Conservation (phyloP, 2,797 vertebrate genomes). For the Philypnodon macrostomus region DNA sequence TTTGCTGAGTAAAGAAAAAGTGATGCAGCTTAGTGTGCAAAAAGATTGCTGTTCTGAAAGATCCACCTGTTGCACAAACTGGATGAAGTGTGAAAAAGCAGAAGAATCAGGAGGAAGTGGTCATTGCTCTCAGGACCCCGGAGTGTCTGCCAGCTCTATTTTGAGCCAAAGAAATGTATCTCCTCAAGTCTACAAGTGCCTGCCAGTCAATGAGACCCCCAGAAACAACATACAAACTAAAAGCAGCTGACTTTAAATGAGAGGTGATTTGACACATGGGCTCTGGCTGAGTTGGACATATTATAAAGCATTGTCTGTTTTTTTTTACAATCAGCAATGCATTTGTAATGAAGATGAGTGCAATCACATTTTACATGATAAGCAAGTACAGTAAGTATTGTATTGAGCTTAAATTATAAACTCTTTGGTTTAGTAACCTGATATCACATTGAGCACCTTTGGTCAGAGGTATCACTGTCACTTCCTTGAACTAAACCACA, state of each 20-base stretch:
- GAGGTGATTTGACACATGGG: conserved; percentile 49
- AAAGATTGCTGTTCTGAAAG: conserved; percentile 24
- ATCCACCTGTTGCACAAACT: conserved; percentile 56
- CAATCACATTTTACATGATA: no score
- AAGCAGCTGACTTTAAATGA: conserved; percentile 43
- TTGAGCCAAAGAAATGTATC: conserved; percentile 43
- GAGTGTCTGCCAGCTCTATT: conserved; percentile 54
- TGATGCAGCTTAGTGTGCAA: conserved; percentile 7
- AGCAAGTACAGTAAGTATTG: conserved; percentile 27
- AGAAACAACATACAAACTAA: conserved; percentile 56
- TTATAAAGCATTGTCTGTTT: no score
- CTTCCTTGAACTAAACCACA: conserved; percentile 71
- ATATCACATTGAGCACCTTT: conserved; percentile 49
- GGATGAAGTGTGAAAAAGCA: conserved; percentile 29
- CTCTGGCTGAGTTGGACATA: no score
- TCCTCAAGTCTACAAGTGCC: conserved; percentile 53
- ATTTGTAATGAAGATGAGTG: no score
- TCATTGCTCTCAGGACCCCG: conserved; percentile 57
- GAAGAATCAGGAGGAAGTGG: conserved; percentile 50
- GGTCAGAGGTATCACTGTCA: conserved; percentile 57
- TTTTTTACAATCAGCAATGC: no score
- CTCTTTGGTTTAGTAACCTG: conserved; percentile 52
- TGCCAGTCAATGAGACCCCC: conserved; percentile 47
- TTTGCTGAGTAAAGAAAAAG: conserved; percentile 5
- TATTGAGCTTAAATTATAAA: conserved; percentile 53